Evolutionary conservation across 2,888 invertebrate species (phyloP).

Genomic region (Vannuccia rotundouncinata): DNA sequence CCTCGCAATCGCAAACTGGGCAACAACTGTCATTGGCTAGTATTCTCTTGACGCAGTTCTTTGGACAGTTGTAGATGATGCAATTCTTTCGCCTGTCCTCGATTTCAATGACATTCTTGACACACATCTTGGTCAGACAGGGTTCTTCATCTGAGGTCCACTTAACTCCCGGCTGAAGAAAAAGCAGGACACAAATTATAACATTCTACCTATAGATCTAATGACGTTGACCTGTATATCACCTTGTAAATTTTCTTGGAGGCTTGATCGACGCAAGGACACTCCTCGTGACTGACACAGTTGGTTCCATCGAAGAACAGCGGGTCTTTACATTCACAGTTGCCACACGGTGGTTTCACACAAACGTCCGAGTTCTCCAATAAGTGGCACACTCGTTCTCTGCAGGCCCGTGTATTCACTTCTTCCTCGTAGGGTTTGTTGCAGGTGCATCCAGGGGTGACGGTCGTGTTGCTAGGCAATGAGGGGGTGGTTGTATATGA

Average conservation of each 20-base stretch:
- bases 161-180: background rate
- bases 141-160: background rate
- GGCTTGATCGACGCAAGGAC: constrained; percentile 29
- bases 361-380: background rate
- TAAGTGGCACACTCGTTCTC: constrained; percentile 11
- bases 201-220: too few species aligned
- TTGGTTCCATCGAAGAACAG: constrained; percentile 22
- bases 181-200: too few species aligned
- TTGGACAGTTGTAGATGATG: background rate
- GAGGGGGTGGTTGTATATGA: too few species aligned
- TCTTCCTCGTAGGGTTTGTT: constrained; percentile 25
- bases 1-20: background rate
- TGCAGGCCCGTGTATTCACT: background rate
- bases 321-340: constrained; percentile 22
- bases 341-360: background rate
- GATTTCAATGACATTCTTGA: background rate
- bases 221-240: too few species aligned
- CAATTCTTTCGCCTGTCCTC: background rate
- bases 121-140: background rate
- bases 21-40: background rate
- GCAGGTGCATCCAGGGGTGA: background rate
- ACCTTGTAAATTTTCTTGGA: too few species aligned
- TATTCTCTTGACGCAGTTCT: background rate
- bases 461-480: too few species aligned
- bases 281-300: constrained; percentile 22